Evolutionary conservation across 2,113 vertebrate species (phyloP), one percentile per base, ranked within the genome.

Genomic region (Mesocricetus auratus): DNA sequence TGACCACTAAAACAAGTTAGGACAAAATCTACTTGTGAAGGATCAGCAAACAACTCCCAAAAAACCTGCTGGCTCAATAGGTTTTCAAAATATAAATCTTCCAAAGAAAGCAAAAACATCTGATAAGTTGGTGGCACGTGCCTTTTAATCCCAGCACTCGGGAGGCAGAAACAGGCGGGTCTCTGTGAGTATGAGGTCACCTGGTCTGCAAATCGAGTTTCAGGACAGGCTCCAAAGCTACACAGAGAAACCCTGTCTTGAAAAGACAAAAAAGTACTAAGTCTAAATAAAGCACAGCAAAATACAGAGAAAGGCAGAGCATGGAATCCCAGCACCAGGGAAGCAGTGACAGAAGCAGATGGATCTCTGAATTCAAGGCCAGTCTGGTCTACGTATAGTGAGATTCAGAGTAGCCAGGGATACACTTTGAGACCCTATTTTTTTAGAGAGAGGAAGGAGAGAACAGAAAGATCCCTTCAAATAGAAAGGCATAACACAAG

Each of bases 381-480:
- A 45, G 39, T 33, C 82, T 45, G 60, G 12, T 62, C 58, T 85
- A 85, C 9, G 66, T 33, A 85, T 15, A 31, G 12, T 33, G 60
- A 33, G 60, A 45, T 64, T 10, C 26, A 45, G 24, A 29, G 16
- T 45, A 85, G 39, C 26, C 11, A n/a, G 45, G 31, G 53, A 56
- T 56, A 56, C 11, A 56, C 53, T 33, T 31, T 15, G 39, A 17
- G 58, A 62, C 22, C 15, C n/a, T 15, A n/a, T 26, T n/a, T 22
- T 81, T 78, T 12, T 13, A 56, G 24, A 29, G 75, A 73, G 89
- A 94, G 42, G 90, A 64, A 89, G 82, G 92, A 96, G 86, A 53
- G 26, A 42, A 66, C 31, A 73, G 79, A 0, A 19, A 92, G 77
- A 16, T 36, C 53, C 50, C 64, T 62, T 95, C 69, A 83, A 73